These are phyloP conservation scores for Heliconius aoede DNA, from an alignment of 2,888 invertebrate genomes.

Conservation along the genomic window DNA sequence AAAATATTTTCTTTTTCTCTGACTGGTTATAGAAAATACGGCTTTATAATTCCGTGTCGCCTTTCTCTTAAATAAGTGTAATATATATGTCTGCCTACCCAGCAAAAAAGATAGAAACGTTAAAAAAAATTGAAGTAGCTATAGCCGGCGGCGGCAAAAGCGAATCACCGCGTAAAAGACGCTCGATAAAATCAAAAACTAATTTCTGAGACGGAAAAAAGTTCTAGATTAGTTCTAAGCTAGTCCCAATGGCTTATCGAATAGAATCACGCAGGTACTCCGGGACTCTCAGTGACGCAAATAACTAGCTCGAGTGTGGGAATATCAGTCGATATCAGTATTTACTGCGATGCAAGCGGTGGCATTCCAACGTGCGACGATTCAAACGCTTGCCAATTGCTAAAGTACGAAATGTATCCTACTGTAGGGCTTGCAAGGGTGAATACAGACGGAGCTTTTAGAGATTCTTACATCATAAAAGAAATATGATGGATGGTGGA, in stretches of 20 bases:
- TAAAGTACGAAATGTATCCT: constrained; percentile 27
- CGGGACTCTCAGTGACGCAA: constrained; percentile 43
- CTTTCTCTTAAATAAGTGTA: too few relatives aligned
- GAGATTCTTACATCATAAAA: too few relatives aligned
- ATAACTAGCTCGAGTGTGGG: constrained; percentile 49
- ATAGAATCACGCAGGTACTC: constrained; percentile 47
- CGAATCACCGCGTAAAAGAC: constrained; percentile 2
- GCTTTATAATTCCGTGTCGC: too few relatives aligned
- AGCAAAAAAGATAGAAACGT: neutral
- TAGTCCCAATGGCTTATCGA: constrained; percentile 34
- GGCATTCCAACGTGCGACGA: constrained; percentile 53
- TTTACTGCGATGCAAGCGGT: constrained; percentile 37
- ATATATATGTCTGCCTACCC: neutral
- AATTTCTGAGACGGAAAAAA: constrained; percentile 15
- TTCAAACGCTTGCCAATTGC: constrained; percentile 45
- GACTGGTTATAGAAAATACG: too few relatives aligned
- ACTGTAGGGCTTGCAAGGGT: constrained; percentile 29
- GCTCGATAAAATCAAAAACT: constrained; percentile 19
- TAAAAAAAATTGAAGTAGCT: neutral
- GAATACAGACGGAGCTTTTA: neutral
- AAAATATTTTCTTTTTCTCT: too few relatives aligned
- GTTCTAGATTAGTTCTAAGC: constrained; percentile 18
- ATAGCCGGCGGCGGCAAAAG: constrained; percentile 9
- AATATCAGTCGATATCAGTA: constrained; percentile 45
- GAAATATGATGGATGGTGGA: too few relatives aligned